Base-by-base conservation (phyloP, 2,113 vertebrate species). In the Columba livia region DNA sequence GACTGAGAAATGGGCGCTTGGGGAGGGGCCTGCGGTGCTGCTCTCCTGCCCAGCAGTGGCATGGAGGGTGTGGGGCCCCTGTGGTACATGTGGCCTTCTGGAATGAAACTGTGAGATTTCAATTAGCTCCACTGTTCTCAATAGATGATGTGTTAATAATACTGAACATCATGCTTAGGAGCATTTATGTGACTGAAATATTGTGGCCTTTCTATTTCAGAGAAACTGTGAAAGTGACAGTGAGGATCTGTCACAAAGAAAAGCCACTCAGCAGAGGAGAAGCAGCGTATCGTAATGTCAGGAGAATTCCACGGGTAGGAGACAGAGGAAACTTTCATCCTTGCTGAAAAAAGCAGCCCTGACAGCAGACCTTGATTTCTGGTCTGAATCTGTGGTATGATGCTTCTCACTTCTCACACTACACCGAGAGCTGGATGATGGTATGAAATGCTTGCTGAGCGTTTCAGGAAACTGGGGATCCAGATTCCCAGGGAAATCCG, bases 201-300 rank as follows among this genome's bases (percentile, higher is more conserved):
- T 36, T 85, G 19, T 61, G 77, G 48, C 19, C n/a, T 88, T 51
- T 95, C 57, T 89, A 2, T 97, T 97, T 70, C 93, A 99, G 98
- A 98, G 98, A 83, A 98, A 98, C n/a, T 99, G 98, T 91, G 99
- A 99, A 96, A 99, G 99, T 53, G 99, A 99, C 97, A 96, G 97
- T 19, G 99, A 99, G 77, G 98, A 99, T 36, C 92, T 97, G 8
- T 28, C 98, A 23, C 97, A 91, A 89, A 98, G 95, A 85, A 98
- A 96, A 85, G 96, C 97, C 6, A 44, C 96, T 31, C 98, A 87
- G 77, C 96, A 97, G 66, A 98, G 99, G 91, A 98, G 99, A 95
- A 98, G 98, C 95, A 99, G 98, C 92, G 98, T 98, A 79, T 99
- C 98, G 42, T 99, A 98, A 98, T 44, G 81, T 7, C 34, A 44